These are phyloP conservation scores for Calosoma granatense DNA, from an alignment of 1,140 invertebrate species.

Conservation along the genomic window DNA sequence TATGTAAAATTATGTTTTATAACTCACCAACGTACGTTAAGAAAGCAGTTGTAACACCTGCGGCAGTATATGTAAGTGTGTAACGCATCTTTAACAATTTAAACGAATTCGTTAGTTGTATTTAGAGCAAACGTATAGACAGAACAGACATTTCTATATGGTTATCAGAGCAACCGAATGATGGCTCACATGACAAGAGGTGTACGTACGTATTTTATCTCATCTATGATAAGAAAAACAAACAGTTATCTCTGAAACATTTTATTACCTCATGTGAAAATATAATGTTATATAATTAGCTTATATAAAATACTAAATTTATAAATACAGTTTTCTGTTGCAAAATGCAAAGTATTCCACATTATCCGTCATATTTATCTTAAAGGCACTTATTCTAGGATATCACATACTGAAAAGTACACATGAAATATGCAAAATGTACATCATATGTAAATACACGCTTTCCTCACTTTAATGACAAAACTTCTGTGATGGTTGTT, in stretches of 20 bases:
- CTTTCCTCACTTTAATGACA: too few relatives aligned
- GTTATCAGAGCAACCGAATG: too few relatives aligned
- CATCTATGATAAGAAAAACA: background rate
- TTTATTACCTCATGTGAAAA: slow-evolving; percentile 1
- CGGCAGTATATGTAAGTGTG: background rate
- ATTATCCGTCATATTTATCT: too few relatives aligned
- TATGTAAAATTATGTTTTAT: background rate
- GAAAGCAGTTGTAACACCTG: background rate
- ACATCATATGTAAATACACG: background rate
- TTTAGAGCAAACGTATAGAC: too few relatives aligned
- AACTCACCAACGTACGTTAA: background rate
- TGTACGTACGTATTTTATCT: too few relatives aligned
- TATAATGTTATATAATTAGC: background rate
- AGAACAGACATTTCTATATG: too few relatives aligned
- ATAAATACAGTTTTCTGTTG: background rate
- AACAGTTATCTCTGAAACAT: background rate
- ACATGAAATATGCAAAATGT: background rate
- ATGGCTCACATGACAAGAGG: background rate
- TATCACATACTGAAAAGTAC: slow-evolving; percentile 3
- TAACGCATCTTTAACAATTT: background rate
- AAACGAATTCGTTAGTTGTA: too few relatives aligned
- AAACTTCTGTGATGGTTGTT: too few relatives aligned
- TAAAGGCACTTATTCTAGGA: slow-evolving; percentile 1
- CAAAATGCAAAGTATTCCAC: too few relatives aligned
- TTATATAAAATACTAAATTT: background rate